phyloP scores from a whole-genome alignment of 2,888 invertebrate species.

The Heliconius sara region DNA sequence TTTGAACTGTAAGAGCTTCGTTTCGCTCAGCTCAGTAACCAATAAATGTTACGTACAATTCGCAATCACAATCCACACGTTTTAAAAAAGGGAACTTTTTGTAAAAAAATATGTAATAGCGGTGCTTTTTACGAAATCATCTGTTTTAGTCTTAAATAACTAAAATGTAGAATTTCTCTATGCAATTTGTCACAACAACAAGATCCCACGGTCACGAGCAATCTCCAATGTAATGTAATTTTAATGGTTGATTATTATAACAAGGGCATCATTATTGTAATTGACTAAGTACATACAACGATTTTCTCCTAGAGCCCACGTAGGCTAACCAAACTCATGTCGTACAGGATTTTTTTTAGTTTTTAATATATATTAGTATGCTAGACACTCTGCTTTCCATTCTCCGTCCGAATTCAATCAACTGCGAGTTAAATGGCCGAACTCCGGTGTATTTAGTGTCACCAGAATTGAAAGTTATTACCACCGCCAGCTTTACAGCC shows the following conservation, averaged over 20 bases:
- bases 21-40: no score
- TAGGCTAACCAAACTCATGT: background rate
- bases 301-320: background rate
- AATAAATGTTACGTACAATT: no score
- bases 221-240: constrained; percentile 23
- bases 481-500: background rate
- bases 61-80: no score
- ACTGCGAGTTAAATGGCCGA: background rate
- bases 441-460: background rate
- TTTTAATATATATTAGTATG: background rate
- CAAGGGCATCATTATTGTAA: constrained; percentile 22
- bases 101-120: no score
- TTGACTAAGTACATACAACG: background rate
- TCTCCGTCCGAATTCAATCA: background rate
- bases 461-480: background rate
- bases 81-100: no score
- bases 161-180: background rate
- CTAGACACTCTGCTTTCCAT: background rate
- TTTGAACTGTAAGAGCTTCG: no score
- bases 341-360: background rate
- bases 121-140: background rate
- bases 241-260: constrained; percentile 25
- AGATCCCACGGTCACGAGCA: constrained; percentile 27
- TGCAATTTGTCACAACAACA: constrained; percentile 9
- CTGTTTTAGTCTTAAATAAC: background rate